Evolutionary conservation across 2,797 vertebrate species (phyloP), one percentile per base, ranked within the genome.

Genomic region (Tiaroga cobitis): DNA sequence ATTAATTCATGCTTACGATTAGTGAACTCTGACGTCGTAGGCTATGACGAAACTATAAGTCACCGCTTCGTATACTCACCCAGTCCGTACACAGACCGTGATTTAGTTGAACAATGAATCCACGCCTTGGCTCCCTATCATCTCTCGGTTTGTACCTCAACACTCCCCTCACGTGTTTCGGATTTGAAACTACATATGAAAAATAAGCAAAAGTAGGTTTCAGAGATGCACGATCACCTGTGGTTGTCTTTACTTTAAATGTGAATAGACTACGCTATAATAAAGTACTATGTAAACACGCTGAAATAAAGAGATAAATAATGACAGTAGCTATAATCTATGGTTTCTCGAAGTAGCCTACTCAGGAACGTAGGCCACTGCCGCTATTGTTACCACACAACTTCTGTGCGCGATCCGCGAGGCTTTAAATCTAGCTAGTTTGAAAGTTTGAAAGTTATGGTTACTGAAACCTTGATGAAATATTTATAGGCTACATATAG

Each of bases 21-120:
- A 90, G 87, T 93, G 92, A 89, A 88, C 87, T 91, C 90, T 95
- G 94, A 95, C 94, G 93, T 93, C 87, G 87, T 81, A n/a, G n/a
- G n/a, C n/a, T n/a, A 78, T 95, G 95, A 95, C 94, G 94, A 93
- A 90, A 74, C 86, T 88, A 83, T 63, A 88, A 86, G 88, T 91
- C 91, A 90, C 77, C 7, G 85, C 67, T 43, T 74, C 19, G 85
- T 43, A 72, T 89, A 87, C 84, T 82, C 86, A 82, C 84, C 88
- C 90, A 82, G 69, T 84, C 81, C 54, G 21, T 37, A 76, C 39
- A 26, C 39, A 65, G 85, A 82, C 87, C 87, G 87, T 90, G 87
- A 88, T 86, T 90, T 77, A 82, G 86, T 10, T 69, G 73, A 78
- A 87, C 80, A 84, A 83, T 88, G 70, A 79, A 90, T 92, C 67